These are phyloP conservation scores for Melanogrammus aeglefinus DNA, from an alignment of 2,797 vertebrate species.

Conservation along the genomic window DNA sequence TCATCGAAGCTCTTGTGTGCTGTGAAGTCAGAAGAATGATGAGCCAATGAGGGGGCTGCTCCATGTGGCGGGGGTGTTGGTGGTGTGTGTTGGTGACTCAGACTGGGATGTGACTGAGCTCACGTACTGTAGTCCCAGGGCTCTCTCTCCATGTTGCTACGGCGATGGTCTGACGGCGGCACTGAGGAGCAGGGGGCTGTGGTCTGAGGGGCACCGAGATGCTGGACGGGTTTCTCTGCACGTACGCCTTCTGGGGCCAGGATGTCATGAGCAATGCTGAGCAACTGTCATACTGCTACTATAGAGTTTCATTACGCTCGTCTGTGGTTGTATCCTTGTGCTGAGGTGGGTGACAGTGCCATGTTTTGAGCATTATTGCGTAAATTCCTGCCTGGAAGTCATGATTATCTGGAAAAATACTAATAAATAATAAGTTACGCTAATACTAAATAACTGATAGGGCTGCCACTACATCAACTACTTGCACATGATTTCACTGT, in stretches of 20 bases:
- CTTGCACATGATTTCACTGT: not conserved
- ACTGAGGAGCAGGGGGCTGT: conserved; percentile 2
- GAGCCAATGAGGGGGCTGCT: not conserved
- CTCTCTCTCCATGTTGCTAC: conserved; percentile 46
- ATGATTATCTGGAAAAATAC: not conserved
- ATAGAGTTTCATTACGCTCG: not conserved
- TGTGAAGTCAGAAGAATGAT: not conserved
- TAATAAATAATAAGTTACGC: no score
- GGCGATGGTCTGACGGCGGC: conserved; percentile 41
- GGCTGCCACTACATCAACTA: not conserved
- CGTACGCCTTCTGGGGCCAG: conserved; percentile 18
- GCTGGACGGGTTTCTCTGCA: conserved; percentile 34
- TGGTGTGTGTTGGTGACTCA: conserved; percentile 8
- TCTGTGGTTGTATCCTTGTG: not conserved
- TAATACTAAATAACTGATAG: not conserved
- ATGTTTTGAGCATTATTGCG: not conserved
- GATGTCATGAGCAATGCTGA: conserved; percentile 33
- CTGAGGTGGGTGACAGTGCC: not conserved
- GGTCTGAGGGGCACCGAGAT: conserved; percentile 7
- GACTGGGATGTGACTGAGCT: conserved; percentile 57
- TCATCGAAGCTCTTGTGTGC: not conserved
- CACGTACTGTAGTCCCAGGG: conserved; percentile 62
- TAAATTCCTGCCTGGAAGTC: not conserved
- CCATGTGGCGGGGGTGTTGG: not conserved
- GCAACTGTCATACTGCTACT: not conserved